Base-by-base conservation (phyloP, 92 coral and sea anemone genomes). In the Porites evermanni region DNA sequence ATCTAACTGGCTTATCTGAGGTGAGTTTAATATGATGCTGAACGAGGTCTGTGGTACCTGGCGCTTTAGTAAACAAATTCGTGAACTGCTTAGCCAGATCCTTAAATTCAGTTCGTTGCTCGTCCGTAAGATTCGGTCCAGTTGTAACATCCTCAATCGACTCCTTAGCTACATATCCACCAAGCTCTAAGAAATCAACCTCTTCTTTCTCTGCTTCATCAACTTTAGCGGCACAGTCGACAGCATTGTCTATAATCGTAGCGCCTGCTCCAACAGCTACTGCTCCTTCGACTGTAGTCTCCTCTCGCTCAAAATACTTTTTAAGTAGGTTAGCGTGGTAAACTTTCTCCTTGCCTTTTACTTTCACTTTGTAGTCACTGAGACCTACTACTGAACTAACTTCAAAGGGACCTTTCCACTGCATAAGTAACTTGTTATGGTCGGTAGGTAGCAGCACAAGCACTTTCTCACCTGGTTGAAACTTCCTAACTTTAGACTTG, bases 241-340 rank as follows among this genome's bases (percentile, higher is more conserved):
- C 26, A 24, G 26, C 26, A 24, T 24, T 1, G 26, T 24, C 26
- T 24, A 24, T 24, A 24, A 0, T 24, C 26, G 26, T 24, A 24
- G 26, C n/a, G n/a, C n/a, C n/a, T n/a, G n/a, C n/a, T n/a, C n/a
- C n/a, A n/a, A n/a, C n/a, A n/a, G n/a, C n/a, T 24, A 24, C 26
- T 24, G 26, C 26, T 24, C 26, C 77, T 12, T 53, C 85, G 32
- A 20, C 24, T 12, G 19, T 17, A 53, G 9, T 8, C 53, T 52
- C 76, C 23, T 80, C 85, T 78, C 76, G 67, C 24, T 87, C 72
- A 21, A 47, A 16, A 71, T 81, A 82, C 87, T 56, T 70, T 73
- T 88, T 88, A 24, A 88, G 77, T 14, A 74, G 83, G 67, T 88
- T 88, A 56, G 91, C 91, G 58, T 88, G 91, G 20, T 64, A 53